phyloP scores from a whole-genome alignment of 1,140 invertebrate species.

The Drosophila asahinai region DNA sequence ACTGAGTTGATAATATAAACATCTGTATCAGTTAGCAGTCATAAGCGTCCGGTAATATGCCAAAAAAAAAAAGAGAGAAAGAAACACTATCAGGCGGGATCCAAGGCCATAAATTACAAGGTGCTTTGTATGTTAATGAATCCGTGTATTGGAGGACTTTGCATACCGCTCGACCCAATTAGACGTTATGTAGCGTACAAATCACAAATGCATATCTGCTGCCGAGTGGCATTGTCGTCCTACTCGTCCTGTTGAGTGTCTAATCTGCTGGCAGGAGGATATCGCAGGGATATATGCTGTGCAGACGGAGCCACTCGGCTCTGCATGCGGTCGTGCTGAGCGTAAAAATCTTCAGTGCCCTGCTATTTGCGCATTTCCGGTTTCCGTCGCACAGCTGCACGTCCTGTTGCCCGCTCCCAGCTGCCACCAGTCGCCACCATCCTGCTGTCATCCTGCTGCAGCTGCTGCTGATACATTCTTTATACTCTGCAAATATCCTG shows the following conservation, averaged over 20 bases:
- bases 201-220: conserved; percentile 44
- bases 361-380: conserved; percentile 84
- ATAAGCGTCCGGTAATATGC: conserved; percentile 78
- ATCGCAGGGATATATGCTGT: conserved; percentile 18
- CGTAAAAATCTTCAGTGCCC: conserved; percentile 74
- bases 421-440: not conserved
- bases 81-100: conserved; percentile 2
- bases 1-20: conserved; percentile 82
- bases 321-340: conserved; percentile 72
- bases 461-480: conserved; percentile 67
- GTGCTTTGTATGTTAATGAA: conserved; percentile 49
- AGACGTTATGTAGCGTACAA: conserved; percentile 1
- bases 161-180: conserved; percentile 21
- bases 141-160: conserved; percentile 17
- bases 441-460: conserved; percentile 35
- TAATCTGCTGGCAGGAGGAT: conserved; percentile 53
- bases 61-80: conserved; percentile 24
- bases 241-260: conserved; percentile 48
- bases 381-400: conserved; percentile 76
- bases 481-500: conserved; percentile 73
- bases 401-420: conserved; percentile 31
- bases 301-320: conserved; percentile 47
- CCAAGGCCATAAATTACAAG: conserved; percentile 37
- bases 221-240: conserved; percentile 31
- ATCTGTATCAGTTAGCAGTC: conserved; percentile 77